Conservation (phyloP, 2,113 vertebrate genomes). For the Megaceryle torquata region DNA sequence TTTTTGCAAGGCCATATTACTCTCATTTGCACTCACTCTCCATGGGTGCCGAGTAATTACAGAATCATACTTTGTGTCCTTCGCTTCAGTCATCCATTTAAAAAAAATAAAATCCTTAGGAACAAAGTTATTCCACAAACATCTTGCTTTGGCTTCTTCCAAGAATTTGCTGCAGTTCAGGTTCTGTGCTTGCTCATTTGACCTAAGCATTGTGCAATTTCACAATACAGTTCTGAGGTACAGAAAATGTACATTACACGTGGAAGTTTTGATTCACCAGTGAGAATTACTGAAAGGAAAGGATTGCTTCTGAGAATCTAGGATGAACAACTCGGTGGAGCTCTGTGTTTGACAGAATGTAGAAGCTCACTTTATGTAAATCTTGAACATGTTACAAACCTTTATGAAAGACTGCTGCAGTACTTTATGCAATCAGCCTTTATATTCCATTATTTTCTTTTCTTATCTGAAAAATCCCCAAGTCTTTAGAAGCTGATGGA, state of each 20-base stretch:
- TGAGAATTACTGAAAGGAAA: background rate
- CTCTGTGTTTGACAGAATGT: background rate
- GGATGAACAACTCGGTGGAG: background rate
- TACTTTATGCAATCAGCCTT: background rate
- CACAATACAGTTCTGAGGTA: background rate
- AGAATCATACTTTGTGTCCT: background rate
- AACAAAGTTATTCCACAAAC: background rate
- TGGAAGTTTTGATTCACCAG: background rate
- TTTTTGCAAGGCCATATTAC: background rate
- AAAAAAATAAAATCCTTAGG: background rate
- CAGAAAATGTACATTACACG: background rate
- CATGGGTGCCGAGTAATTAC: background rate
- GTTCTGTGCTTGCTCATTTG: background rate
- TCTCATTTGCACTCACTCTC: background rate
- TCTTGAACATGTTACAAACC: background rate
- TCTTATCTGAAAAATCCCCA: background rate
- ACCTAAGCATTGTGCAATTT: background rate
- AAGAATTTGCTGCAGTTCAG: background rate
- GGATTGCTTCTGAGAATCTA: background rate
- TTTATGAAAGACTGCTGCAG: background rate
- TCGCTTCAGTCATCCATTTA: background rate
- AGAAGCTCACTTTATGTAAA: background rate
- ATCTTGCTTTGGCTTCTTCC: background rate
- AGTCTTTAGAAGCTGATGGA: background rate
- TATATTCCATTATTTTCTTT: background rate